Base-by-base conservation (phyloP, 2,888 invertebrate species). In the Coremacera marginata region DNA sequence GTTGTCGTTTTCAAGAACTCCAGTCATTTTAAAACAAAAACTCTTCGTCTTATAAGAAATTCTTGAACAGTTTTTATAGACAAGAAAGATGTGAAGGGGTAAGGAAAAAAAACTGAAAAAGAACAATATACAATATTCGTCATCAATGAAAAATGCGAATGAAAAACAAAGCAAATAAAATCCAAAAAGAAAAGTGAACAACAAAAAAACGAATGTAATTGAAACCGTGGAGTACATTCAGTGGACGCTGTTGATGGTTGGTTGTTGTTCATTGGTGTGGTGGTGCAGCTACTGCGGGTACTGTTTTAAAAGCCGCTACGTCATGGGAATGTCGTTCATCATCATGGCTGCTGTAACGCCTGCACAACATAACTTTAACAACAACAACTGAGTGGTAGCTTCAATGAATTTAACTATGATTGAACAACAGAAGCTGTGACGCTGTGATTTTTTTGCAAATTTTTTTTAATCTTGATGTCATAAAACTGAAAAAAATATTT, bases 91-190 rank as follows among this genome's bases (percentile, higher is more conserved):
- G 49, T 34, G 34, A n/a, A 19, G 25, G 52, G 7, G 1, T 34
- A 34, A 22, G 22, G 3, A 2, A 22, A 14, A 5, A 22, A 55
- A 49, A 14, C 16, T 52, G 31, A 7, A 51, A 51, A 31, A 51
- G n/a, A 16, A 16, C n/a, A 44, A 31, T 11, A 14, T 7, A 44
- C 34, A 68, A 60, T 57, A 80, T 80, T 79, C 76, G 80, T 81
- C 78, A 81, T 71, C 79, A 73, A 79, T 78, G 73, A 77, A 77
- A 79, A 77, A 60, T 80, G 75, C 76, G 74, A 71, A 78, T 62
- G 60, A 44, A 37, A 62, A 77, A 11, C 8, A 52, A 72, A 44
- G 44, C 11, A 11, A 11, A 44, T 44, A 44, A 60, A 25, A 70
- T 31, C 37, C 62, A 76, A 67, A 76, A 34, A 34, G 8, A 5